Evolutionary conservation across 2,888 invertebrate genomes (phyloP).

Genomic region (Ophion costatus): DNA sequence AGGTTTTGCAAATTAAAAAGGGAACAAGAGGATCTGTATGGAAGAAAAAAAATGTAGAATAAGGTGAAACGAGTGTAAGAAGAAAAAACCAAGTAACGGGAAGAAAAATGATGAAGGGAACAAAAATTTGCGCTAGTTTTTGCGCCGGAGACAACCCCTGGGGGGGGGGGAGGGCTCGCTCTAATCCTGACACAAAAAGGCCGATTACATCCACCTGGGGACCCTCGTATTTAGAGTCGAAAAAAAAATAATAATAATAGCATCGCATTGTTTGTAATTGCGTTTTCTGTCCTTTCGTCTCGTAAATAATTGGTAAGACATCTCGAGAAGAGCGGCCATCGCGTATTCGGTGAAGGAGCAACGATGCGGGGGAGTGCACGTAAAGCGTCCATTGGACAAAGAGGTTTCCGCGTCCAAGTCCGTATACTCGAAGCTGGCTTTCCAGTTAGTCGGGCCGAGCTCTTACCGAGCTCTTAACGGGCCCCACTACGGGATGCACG

Average conservation of each 20-base stretch:
- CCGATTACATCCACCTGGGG: too few species aligned
- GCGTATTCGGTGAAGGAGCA: conserved; percentile 29
- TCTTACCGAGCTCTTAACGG: conserved; percentile 23
- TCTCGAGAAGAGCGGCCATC: conserved; percentile 58
- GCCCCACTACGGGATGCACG: conserved; percentile 8
- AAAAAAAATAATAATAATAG: too few species aligned
- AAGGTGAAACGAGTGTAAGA: conserved; percentile 42
- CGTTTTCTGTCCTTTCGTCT: not conserved
- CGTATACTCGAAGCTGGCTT: conserved; percentile 52
- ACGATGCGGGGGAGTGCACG: conserved; percentile 48
- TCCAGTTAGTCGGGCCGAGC: conserved; percentile 56
- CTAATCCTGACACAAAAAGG: too few species aligned
- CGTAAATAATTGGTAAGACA: conserved; percentile 39
- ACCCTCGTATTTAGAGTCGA: too few species aligned
- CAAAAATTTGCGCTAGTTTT: conserved; percentile 15
- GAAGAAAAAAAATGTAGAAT: conserved; percentile 26
- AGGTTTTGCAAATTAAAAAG: conserved; percentile 57
- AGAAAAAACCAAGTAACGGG: conserved; percentile 6
- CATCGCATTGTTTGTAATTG: not conserved
- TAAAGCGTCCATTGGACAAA: conserved; percentile 61
- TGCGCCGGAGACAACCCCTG: too few species aligned
- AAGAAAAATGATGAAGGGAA: conserved; percentile 9
- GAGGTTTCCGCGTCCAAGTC: not conserved
- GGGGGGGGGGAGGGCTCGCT: too few species aligned
- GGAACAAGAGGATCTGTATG: conserved; percentile 20